A percentile compares a stretch with the other conserved stretches of the same genome.
phyloP scores from a whole-genome alignment of 2,888 invertebrate species.

The Erynnis tages region DNA sequence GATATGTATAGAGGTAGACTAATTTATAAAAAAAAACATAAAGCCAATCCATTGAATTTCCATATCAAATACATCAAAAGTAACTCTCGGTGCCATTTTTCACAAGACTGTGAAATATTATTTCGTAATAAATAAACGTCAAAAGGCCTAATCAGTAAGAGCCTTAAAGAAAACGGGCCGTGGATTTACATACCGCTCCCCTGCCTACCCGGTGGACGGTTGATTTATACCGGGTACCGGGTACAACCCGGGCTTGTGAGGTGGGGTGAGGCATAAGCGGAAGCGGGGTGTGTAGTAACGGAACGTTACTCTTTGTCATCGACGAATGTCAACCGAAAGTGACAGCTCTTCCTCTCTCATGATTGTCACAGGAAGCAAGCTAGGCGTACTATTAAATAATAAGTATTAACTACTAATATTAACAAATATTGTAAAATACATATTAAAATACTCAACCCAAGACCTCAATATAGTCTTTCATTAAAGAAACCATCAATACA shows the following conservation, averaged over 20 bases:
- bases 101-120: constrained; percentile 17
- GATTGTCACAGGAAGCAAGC: no score
- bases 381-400: no score
- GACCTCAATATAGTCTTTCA: no score
- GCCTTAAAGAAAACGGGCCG: constrained; percentile 34
- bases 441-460: no score
- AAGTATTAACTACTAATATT: no score
- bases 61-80: constrained; percentile 1
- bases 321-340: no score
- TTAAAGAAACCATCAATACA: no score
- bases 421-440: no score
- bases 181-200: constrained; percentile 62
- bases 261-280: constrained; percentile 29
- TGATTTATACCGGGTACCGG: constrained; percentile 61
- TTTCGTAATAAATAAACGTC: constrained; percentile 26
- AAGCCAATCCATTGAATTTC: not conserved
- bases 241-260: constrained; percentile 44
- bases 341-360: no score
- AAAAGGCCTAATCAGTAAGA: constrained; percentile 25
- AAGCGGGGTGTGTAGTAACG: constrained; percentile 22
- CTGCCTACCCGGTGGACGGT: constrained; percentile 47
- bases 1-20: no score
- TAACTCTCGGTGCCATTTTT: not conserved
- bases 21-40: not conserved
- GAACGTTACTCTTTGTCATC: no score